phyloP scores from a whole-genome alignment of 2,113 vertebrate species.

The Periophthalmodon schlosseri region DNA sequence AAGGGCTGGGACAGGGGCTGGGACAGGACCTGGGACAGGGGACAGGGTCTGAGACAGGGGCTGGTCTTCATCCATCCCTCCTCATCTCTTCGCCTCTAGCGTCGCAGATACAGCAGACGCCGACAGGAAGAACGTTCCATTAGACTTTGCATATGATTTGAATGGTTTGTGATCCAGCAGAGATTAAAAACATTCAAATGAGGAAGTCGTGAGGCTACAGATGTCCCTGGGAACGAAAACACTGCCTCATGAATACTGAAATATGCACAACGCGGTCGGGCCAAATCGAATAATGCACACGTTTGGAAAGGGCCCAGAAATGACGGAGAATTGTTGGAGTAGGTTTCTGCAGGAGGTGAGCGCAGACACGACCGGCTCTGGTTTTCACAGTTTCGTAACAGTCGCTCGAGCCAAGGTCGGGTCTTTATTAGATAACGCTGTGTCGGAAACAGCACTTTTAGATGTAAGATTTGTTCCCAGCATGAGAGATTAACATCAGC shows the following conservation, averaged over 20 bases:
- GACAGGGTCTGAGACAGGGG: too few species aligned
- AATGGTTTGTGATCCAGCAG: constrained; percentile 52
- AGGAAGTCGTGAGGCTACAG: constrained; percentile 41
- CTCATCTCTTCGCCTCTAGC: constrained; percentile 54
- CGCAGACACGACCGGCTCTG: background rate
- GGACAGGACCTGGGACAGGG: too few species aligned
- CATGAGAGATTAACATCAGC: constrained; percentile 3
- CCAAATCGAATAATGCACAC: constrained; percentile 51
- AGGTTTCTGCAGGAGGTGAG: background rate
- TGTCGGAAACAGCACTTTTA: background rate
- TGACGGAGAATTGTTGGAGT: constrained; percentile 15
- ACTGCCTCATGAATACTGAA: constrained; percentile 53
- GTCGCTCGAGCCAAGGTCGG: background rate
- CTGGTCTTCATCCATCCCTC: constrained; percentile 23
- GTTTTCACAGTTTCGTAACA: constrained; percentile 18
- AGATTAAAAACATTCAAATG: constrained; percentile 71
- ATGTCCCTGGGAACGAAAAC: constrained; percentile 46
- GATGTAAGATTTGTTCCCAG: constrained; percentile 2
- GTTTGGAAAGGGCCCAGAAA: constrained; percentile 28
- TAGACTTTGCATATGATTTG: constrained; percentile 62
- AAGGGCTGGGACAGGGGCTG: too few species aligned
- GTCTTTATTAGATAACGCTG: constrained; percentile 14
- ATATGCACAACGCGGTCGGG: constrained; percentile 36
- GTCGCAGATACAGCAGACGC: constrained; percentile 51
- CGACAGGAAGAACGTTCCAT: constrained; percentile 48